phyloP scores from a whole-genome alignment of 2,888 invertebrate species.

The Drosophila anomalata region DNA sequence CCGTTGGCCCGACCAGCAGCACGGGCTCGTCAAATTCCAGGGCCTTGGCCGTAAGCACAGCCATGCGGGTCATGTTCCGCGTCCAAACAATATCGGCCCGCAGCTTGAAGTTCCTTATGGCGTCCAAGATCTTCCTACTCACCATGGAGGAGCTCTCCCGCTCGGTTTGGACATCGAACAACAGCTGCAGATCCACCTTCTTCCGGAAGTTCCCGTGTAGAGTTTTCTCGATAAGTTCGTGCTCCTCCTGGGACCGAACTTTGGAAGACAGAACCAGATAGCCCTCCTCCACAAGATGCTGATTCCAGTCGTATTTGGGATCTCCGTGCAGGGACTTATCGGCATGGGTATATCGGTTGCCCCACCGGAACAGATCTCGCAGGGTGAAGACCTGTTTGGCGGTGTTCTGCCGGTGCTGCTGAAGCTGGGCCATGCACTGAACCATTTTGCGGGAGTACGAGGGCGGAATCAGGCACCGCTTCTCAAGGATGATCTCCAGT shows the following conservation, averaged over 20 bases:
- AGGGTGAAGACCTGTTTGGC: conserved; percentile 96
- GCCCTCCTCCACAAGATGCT: conserved; percentile 98
- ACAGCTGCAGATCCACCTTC: conserved; percentile 87
- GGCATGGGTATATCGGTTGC: conserved; percentile 93
- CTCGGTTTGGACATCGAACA: conserved; percentile 88
- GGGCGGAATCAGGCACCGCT: conserved; percentile 93
- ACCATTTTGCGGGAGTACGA: conserved; percentile 96
- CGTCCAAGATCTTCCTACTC: conserved; percentile 89
- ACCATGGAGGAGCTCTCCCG: conserved; percentile 90
- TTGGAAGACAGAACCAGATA: conserved; percentile 96
- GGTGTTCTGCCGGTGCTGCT: conserved; percentile 92
- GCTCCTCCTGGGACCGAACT: conserved; percentile 93
- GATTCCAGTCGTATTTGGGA: conserved; percentile 96
- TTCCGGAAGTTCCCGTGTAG: conserved; percentile 92
- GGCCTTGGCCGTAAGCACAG: conserved; percentile 92
- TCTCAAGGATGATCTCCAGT: conserved; percentile 93
- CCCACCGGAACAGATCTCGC: conserved; percentile 98
- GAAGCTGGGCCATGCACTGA: conserved; percentile 94
- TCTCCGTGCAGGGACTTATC: conserved; percentile 85
- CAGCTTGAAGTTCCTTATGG: conserved; percentile 86
- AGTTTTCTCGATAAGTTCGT: conserved; percentile 91
- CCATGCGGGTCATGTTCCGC: conserved; percentile 92
- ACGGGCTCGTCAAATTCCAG: conserved; percentile 96
- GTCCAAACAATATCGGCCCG: conserved; percentile 96
- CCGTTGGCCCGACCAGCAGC: conserved; percentile 98